Evolutionary conservation across 2,113 vertebrate species (phyloP), one percentile per base, ranked within the genome.

Genomic region (Corydoras maculifer): DNA sequence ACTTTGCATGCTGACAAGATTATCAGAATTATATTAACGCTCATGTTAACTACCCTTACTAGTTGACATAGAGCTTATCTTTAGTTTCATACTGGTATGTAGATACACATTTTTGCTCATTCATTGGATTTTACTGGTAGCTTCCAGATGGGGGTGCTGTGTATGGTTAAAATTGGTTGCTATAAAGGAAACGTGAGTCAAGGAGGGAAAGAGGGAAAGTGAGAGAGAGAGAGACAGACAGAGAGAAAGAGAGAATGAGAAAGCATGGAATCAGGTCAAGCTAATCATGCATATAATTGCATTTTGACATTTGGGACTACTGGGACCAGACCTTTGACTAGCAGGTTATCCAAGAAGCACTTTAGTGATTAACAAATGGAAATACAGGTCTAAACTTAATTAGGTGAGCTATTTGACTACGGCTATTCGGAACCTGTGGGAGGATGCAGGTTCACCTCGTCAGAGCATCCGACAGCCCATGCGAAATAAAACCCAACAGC

Each of bases 221-320:
- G 59, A 69, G 62, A 64, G 54, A 62, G 13, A 30, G 50, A 68
- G 62, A 53, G 43, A 60, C 70, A 64, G 49, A 59, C 18, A 43
- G 62, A 70, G 63, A 89, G 87, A 88, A 86, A 88, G 88, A 88
- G 81, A 87, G 85, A 83, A 82, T 31, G 18, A 82, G 80, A 87
- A 86, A 82, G 86, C 87, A 84, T 88, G 88, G 89, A 92, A 92
- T 89, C 84, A 88, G 91, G 90, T 91, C 89, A 90, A 90, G 89
- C 89, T 92, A 93, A 91, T 92, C 90, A 92, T 90, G 92, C 91
- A 91, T 91, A 94, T 93, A 94, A 93, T 93, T 92, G 88, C 90
- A 89, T 93, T 92, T 92, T 93, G 91, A 92, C 90, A 91, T 91
- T 85, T 88, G 82, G 82, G 86, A 82, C 90, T 85, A 82, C 87